Evolutionary conservation across 2,888 invertebrate genomes (phyloP).

Genomic region (Horisme vitalbata): DNA sequence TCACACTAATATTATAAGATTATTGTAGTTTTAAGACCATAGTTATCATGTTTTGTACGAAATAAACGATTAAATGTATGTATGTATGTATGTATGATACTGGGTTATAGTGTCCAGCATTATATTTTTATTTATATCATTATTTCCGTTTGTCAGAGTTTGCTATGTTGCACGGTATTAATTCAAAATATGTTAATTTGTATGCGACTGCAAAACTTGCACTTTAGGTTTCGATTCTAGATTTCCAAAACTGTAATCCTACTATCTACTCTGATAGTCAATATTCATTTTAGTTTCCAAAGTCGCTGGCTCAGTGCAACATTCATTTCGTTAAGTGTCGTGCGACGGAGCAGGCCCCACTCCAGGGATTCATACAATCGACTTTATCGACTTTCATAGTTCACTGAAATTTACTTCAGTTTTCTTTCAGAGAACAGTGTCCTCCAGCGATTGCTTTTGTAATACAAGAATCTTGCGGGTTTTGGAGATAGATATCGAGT

Average conservation of each 20-base stretch:
- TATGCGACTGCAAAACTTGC: not conserved
- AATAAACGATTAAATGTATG: too few species aligned
- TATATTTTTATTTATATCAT: too few species aligned
- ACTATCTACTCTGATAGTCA: constrained; percentile 14
- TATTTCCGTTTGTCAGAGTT: too few species aligned
- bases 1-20: too few species aligned
- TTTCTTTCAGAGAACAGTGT: constrained; percentile 39
- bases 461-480: constrained; percentile 18
- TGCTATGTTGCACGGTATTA: too few species aligned
- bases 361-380: constrained; percentile 53
- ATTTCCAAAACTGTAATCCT: constrained; percentile 6
- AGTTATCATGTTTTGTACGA: too few species aligned
- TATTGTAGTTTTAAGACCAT: too few species aligned
- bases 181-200: too few species aligned
- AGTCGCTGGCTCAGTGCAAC: constrained; percentile 42
- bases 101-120: too few species aligned
- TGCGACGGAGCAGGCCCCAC: constrained; percentile 36
- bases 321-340: constrained; percentile 53
- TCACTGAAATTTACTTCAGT: constrained; percentile 53
- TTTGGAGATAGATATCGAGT: constrained; percentile 8
- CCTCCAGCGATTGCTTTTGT: constrained; percentile 28
- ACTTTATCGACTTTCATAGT: constrained; percentile 50
- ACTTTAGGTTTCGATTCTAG: not conserved
- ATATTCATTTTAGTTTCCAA: constrained; percentile 45
- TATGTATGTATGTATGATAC: too few species aligned